Conservation (phyloP, 2,113 vertebrate genomes). For the Ivindomyrus marchei region DNA sequence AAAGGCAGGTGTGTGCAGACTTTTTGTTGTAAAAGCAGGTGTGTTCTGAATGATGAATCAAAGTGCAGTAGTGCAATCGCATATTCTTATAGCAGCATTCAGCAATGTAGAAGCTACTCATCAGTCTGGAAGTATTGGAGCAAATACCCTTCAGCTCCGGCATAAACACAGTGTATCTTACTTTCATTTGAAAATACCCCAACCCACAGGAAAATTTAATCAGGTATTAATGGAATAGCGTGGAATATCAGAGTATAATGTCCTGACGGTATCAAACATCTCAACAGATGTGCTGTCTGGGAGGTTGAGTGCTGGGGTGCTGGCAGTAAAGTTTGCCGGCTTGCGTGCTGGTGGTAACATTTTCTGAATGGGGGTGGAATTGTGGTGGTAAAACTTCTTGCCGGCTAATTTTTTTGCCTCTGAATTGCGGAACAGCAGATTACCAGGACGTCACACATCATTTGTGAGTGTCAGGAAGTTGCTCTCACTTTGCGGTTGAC, state of each 20-base stretch:
- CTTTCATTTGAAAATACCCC: background rate
- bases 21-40: no score
- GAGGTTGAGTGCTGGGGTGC: background rate
- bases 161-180: no score
- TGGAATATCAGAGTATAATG: background rate
- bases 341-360: background rate
- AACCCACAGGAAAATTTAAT: background rate
- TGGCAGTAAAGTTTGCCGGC: background rate
- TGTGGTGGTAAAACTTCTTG: background rate
- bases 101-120: no score
- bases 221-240: background rate
- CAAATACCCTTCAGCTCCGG: no score
- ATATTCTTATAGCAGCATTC: no score
- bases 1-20: no score
- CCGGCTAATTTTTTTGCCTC: background rate
- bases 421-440: background rate
- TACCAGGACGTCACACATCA: background rate
- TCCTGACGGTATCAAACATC: background rate
- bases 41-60: no score
- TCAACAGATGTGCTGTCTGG: background rate
- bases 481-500: background rate
- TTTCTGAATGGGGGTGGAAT: background rate
- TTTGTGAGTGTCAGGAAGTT: background rate
- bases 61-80: no score
- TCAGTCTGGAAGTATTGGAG: no score